Conservation (phyloP, 1,140 invertebrate genomes). For the Homalodisca vitripennis region DNA sequence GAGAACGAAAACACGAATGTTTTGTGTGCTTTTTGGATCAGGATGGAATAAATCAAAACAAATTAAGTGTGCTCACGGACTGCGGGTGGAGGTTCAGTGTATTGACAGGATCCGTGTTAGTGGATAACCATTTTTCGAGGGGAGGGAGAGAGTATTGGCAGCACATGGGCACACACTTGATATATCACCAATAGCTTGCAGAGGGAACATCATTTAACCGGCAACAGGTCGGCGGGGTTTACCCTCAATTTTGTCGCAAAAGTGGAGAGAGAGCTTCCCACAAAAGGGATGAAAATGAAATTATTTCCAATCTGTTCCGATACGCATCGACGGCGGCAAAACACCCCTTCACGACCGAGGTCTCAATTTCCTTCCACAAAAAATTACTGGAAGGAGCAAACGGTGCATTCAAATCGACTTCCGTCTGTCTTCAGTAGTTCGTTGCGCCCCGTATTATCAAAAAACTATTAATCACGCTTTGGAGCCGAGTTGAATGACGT, state of each 20-base stretch:
- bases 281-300: conserved; percentile 31
- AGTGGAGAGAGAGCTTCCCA: conserved; percentile 23
- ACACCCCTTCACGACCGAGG: conserved; percentile 17
- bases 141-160: no score
- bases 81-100: no score
- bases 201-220: conserved; percentile 2
- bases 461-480: conserved; percentile 23
- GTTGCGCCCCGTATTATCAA: conserved; percentile 15
- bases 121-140: no score
- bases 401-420: conserved; percentile 26
- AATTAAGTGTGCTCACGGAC: no score
- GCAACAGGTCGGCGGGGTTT: conserved; percentile 25
- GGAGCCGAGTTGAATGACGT: conserved; percentile 13
- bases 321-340: conserved; percentile 24
- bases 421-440: not conserved
- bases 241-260: conserved; percentile 29
- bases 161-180: not conserved
- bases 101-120: no score
- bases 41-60: no score
- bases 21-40: no score
- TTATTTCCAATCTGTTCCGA: conserved; percentile 33
- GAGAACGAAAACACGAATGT: no score
- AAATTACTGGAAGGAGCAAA: conserved; percentile 26
- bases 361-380: conserved; percentile 29
- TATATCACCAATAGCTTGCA: not conserved